phyloP scores from a whole-genome alignment of 2,888 invertebrate species.

The Cyrtodaria siliqua region DNA sequence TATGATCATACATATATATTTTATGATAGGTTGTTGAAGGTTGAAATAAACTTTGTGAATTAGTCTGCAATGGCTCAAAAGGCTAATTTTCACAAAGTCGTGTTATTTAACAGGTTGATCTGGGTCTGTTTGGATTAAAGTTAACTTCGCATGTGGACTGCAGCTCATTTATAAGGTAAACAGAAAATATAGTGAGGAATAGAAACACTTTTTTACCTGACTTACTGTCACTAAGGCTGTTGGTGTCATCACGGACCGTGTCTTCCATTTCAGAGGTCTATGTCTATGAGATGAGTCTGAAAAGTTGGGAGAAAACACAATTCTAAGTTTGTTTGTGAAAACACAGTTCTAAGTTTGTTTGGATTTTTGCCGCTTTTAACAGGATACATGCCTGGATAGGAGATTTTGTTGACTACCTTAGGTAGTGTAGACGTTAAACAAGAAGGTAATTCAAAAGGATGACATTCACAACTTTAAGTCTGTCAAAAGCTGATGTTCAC shows the following conservation, averaged over 20 bases:
- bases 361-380: too few species aligned
- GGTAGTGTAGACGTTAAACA: conserved; percentile 1
- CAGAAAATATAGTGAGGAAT: conserved; percentile 4
- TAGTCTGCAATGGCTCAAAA: conserved; percentile 8
- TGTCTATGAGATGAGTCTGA: conserved; percentile 7
- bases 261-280: conserved; percentile 10
- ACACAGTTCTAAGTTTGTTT: conserved; percentile 7
- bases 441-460: not conserved
- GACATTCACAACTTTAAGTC: conserved; percentile 20
- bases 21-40: conserved; percentile 8
- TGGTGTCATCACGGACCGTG: conserved; percentile 8
- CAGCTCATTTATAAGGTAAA: conserved; percentile 8
- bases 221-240: conserved; percentile 10
- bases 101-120: not conserved
- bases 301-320: conserved; percentile 9
- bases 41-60: conserved; percentile 6
- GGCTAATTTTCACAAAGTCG: not conserved
- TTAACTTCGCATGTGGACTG: conserved; percentile 18
- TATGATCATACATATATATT: conserved; percentile 2
- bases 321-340: conserved; percentile 5
- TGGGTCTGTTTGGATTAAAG: conserved; percentile 9
- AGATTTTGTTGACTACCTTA: not conserved
- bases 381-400: not conserved
- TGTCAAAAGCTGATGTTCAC: conserved; percentile 26
- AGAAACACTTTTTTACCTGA: conserved; percentile 14